Base-by-base conservation (phyloP, 1,140 invertebrate species). In the Bombus confusus region DNA sequence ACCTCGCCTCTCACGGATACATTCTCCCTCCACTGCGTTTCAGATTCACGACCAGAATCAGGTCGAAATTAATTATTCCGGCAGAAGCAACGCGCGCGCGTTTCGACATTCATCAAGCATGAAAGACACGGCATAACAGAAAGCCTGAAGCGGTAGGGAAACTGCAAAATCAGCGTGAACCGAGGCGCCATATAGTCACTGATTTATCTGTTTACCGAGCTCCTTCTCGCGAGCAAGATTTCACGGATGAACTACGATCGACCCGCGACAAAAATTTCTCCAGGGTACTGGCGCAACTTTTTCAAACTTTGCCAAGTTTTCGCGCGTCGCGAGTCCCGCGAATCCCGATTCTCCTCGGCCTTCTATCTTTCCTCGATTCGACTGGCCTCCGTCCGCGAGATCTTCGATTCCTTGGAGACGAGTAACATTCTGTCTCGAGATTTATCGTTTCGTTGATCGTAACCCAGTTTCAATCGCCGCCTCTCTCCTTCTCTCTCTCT, bases 181-280 rank as follows among this genome's bases (percentile, higher is more conserved):
- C 41, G 2, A 15, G 80, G 85, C 74, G 83, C 83, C 86, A 73
- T 37, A 52, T 5, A 86, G 85, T 89, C 72, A 64, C 84, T 92
- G 92, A 92, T 92, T 92, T 92, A 92, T 92, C 90, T 92, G 92
- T 92, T 92, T 92, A 92, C 92, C 87, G 77, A 87, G 68, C 62
- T 41, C 59, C 62, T 64, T 79, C 73, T 69, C 77, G 52, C 78
- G 81, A 82, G 83, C 78, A 89, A 74, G 82, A 85, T 89, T 80
- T 86, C 81, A 78, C 43, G 81, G 80, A 52, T 83, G 75, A 79
- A 76, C 66, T 66, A 41, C 88, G 72, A n/a, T 13, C 64, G 52
- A 37, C 39, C 6, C 22, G 18, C 41, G 31, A 62, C 39, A 25
- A 62, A 47, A 86, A 37, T 84, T 84, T 39, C 76, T 47, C 31